Evolutionary conservation across 1,140 invertebrate genomes (phyloP).

Genomic region (Drosophila hydei): DNA sequence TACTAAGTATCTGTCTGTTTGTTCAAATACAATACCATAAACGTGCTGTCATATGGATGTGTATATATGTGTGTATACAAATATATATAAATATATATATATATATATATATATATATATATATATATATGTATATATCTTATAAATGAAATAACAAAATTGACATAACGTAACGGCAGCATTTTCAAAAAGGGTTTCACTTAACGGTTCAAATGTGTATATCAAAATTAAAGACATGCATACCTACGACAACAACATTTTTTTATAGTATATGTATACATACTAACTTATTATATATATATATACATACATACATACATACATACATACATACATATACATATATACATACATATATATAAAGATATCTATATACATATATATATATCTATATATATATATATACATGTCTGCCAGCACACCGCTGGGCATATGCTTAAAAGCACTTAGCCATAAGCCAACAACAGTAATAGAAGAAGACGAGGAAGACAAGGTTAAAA

Average conservation of each 20-base stretch:
- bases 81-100: background rate
- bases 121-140: constrained; percentile 26
- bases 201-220: constrained; percentile 66
- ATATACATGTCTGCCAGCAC: constrained; percentile 1
- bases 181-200: constrained; percentile 75
- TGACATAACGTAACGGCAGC: constrained; percentile 63
- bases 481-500: too few species aligned
- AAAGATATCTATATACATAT: constrained; percentile 12
- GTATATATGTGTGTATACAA: too few species aligned
- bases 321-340: background rate
- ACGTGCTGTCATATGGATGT: background rate
- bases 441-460: constrained; percentile 31
- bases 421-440: constrained; percentile 36
- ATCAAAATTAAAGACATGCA: constrained; percentile 48
- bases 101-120: constrained; percentile 13
- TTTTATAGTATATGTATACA: constrained; percentile 22
- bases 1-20: constrained; percentile 8
- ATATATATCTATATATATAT: constrained; percentile 10
- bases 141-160: background rate
- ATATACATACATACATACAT: background rate
- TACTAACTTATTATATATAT: constrained; percentile 2
- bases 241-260: constrained; percentile 13
- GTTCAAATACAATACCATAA: constrained; percentile 5
- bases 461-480: too few species aligned
- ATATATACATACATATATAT: constrained; percentile 10